Conservation (phyloP, 2,888 invertebrate genomes). For the Drosophila peninsularis region DNA sequence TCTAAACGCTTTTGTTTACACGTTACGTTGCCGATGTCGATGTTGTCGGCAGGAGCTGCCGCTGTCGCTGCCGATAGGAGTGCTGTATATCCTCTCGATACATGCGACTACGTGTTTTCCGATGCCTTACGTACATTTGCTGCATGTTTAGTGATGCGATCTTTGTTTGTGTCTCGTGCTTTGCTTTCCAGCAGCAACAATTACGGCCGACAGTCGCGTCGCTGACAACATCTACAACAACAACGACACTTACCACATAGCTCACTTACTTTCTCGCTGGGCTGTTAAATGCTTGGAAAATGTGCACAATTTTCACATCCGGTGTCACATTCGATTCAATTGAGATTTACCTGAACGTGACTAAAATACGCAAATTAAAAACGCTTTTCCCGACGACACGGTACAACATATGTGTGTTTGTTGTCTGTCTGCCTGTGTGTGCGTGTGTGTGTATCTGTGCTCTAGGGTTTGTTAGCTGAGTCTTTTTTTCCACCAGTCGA, state of each 20-base stretch:
- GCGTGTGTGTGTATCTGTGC: conserved; percentile 19
- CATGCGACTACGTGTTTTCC: conserved; percentile 72
- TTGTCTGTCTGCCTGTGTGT: conserved; percentile 7
- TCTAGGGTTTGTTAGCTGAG: conserved; percentile 33
- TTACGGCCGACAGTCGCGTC: conserved; percentile 32
- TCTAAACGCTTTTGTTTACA: conserved; percentile 73
- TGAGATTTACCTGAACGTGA: conserved; percentile 82
- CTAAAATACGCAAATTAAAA: conserved; percentile 81
- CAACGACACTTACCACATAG: conserved; percentile 20
- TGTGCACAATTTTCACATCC: conserved; percentile 81
- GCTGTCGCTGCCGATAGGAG: background rate
- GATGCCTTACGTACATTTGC: conserved; percentile 67
- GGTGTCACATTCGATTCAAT: conserved; percentile 83
- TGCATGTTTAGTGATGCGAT: conserved; percentile 78
- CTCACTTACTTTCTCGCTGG: conserved; percentile 36
- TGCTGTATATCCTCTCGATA: conserved; percentile 56
- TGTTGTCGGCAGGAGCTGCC: conserved; percentile 26
- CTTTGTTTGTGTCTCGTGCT: conserved; percentile 79
- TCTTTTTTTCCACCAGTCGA: conserved; percentile 28
- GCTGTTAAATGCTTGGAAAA: conserved; percentile 76
- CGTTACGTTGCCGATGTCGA: conserved; percentile 3
- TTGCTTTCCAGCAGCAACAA: conserved; percentile 62
- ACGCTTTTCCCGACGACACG: conserved; percentile 42
- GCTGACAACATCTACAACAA: conserved; percentile 28
- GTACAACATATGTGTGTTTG: background rate